Base-by-base conservation (phyloP, 2,797 vertebrate genomes). In the Echiichthys vipera region DNA sequence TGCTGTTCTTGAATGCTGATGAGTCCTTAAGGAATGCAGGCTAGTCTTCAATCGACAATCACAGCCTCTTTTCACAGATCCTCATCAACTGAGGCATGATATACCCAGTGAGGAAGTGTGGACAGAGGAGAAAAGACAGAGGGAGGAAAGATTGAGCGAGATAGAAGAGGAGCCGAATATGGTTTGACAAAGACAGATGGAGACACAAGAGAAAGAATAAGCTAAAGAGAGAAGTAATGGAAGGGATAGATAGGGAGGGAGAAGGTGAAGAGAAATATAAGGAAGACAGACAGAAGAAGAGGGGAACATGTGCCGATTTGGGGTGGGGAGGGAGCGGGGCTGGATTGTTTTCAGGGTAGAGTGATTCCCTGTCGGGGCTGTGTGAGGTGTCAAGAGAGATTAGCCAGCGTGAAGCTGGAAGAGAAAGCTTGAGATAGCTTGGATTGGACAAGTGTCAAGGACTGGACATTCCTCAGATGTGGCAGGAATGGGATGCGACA, bases 291-390 rank as follows among this genome's bases (percentile, higher is more conserved):
- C 80, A 85, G 79, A 65, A 58, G 56, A 68, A 71, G 59, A 63
- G 56, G 77, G 53, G 72, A 58, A 53, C 37, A 66, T 74, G 17
- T 79, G 55, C 66, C n/a, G 84, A 88, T 88, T 88, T 84, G 66
- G 65, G 72, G 53, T n/a, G 82, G 74, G 59, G 75, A 68, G 71
- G 42, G 74, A 81, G 80, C 58, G 53, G 84, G 78, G 67, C 56
- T 67, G 87, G 90, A 92, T 93, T 93, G 92, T 91, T 92, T 92
- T 92, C 89, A 89, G 87, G 86, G 73, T 77, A 84, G 92, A 91
- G 84, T 78, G 88, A 90, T 91, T 90, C 87, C 76, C 88, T 89
- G 89, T 84, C 72, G 70, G 82, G 76, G 66, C 81, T 64, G 84
- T 85, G 89, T 67, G 84, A 88, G 85, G 87, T 92, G 92, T 93